Evolutionary conservation across 2,888 invertebrate species (phyloP), one percentile per base, ranked within the genome.

Genomic region (Machimus atricapillus): DNA sequence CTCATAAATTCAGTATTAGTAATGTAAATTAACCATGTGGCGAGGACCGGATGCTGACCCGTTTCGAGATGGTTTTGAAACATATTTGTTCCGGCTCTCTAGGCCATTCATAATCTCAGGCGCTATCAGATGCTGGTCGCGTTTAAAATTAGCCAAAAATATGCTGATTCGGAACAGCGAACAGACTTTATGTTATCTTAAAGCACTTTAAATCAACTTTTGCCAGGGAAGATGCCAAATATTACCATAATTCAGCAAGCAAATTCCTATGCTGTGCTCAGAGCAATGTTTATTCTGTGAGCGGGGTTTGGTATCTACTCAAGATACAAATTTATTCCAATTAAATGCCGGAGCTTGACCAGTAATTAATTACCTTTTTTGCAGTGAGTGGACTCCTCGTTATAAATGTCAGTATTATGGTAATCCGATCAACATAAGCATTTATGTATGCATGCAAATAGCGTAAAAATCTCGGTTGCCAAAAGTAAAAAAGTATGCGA

Each of bases 251-350:
- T 79, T 52, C 31, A 14, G 79, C n/a, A 31, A 9, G 27, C 14
- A 56, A 52, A 14, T 6, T 79, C 46, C 46, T 9, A 46, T 16
- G 19, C 78, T 19, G n/a, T n/a, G n/a, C 8, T 2, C 1, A 19
- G 23, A 16, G 78, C 43, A 34, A 14, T 52, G 79, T 79, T 52
- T 79, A 79, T 31, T 52, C 14, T 79, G 52, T 31, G 79, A 66
- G 12, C 19, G 66, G 27, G 12, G 23, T 27, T 66, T 23, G 66
- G 66, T 66, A 82, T 66, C 37, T 66, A 34, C 19, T 66, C 82
- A 82, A 82, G 82, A 82, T 82, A 82, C 82, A 82, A 82, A 82
- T 82, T 82, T 82, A 82, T 82, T 82, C 82, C 34, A 19, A 82
- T 82, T 82, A 58, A 82, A 58, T 56, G 56, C 81, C 46, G 31